Base-by-base conservation (phyloP, 2,888 invertebrate species). In the Cephus rjabovi region DNA sequence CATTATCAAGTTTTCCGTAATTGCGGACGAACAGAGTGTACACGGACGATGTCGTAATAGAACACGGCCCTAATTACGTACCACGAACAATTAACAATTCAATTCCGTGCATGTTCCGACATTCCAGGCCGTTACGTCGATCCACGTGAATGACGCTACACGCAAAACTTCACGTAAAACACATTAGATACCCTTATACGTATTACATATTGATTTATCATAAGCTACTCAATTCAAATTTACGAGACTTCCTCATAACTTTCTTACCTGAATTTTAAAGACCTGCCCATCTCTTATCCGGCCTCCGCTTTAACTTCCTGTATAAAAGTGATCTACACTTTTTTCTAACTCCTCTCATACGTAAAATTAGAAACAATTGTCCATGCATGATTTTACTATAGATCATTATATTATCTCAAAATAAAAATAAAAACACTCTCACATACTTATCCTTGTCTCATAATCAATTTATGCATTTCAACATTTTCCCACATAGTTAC, bases 81-180 rank as follows among this genome's bases (percentile, higher is more conserved):
- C 56, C 56, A 9, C 56, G 56, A 56, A 56, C 71, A 33, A 71
- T 71, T 71, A 71, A 71, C 71, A 71, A 71, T 71, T 71, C 34
- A 71, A 71, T 71, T 71, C 71, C 31, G 31, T 71, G 71, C 71
- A 71, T 34, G 33, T 56, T 56, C 71, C 71, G 71, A 34, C 71
- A 71, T 33, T 71, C 71, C 71, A 23, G 31, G 23, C 71, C 33
- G 71, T 34, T 71, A 34, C 71, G 71, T 31, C 71, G 23, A 71
- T 33, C 12, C 12, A 71, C 71, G 71, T 71, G 71, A 71, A 71
- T 71, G 71, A 15, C 71, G 71, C 31, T 71, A 34, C 71, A 71
- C 71, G 56, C 56, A 9, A 56, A 56, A 15, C 56, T 56, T 56
- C 56, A 56, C 56, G 56, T 56, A 56, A 56, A 56, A 23, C 56